Evolutionary conservation across 2,113 vertebrate genomes (phyloP).

Genomic region (Sula dactylatra): DNA sequence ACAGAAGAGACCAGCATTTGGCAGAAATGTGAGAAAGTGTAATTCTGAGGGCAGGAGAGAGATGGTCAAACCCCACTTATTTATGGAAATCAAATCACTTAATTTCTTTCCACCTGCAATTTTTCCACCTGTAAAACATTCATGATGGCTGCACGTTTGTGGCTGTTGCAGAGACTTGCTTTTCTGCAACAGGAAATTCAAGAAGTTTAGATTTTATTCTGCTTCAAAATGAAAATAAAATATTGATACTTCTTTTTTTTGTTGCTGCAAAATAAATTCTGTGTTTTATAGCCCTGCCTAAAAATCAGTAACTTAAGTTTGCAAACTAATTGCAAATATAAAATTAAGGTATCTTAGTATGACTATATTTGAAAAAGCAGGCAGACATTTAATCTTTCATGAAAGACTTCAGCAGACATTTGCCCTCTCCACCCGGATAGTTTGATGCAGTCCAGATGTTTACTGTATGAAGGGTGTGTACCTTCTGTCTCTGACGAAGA

Average conservation of each 20-base stretch:
- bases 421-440: neutral
- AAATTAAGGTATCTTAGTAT: neutral
- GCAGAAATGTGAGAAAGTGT: neutral
- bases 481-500: neutral
- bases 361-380: neutral
- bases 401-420: neutral
- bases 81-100: neutral
- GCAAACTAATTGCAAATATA: neutral
- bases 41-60: neutral
- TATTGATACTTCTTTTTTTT: neutral
- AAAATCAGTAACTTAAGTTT: neutral
- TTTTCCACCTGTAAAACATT: neutral
- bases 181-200: neutral
- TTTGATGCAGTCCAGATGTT: conserved; percentile 56
- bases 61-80: neutral
- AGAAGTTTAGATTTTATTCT: neutral
- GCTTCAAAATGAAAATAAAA: neutral
- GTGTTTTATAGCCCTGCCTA: neutral
- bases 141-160: neutral
- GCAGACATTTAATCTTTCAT: neutral
- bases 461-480: conserved; percentile 19
- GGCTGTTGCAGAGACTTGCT: neutral
- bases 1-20: neutral
- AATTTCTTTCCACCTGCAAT: neutral
- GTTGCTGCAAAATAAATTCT: neutral